These are phyloP conservation scores for Prosapia bicincta DNA, from an alignment of 2,888 invertebrate genomes.

Conservation along the genomic window DNA sequence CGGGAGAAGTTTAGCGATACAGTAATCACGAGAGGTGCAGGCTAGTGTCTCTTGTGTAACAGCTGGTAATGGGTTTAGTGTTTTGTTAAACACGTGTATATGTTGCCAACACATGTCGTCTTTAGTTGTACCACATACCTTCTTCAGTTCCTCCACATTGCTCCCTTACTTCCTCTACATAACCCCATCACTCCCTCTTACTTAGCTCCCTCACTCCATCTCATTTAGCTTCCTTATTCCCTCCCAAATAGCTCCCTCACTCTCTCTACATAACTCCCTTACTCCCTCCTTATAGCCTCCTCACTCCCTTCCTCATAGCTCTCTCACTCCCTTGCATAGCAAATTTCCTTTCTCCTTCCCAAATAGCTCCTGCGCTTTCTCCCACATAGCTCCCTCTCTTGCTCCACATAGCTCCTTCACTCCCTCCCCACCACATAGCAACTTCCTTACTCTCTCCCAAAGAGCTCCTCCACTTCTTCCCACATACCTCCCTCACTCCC, in stretches of 20 bases:
- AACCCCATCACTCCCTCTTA: neutral
- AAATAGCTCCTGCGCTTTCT: neutral
- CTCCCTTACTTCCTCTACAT: neutral
- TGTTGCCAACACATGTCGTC: no score
- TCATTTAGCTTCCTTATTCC: neutral
- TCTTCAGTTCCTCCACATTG: no score
- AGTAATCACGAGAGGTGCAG: neutral
- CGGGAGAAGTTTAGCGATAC: neutral
- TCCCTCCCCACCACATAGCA: neutral
- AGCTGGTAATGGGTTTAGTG: no score
- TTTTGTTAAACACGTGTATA: no score
- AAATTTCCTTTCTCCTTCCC: neutral
- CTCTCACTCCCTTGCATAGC: neutral
- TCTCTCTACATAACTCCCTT: neutral
- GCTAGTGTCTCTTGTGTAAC: no score
- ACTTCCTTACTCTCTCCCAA: neutral
- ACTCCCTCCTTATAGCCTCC: neutral
- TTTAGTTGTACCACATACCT: no score
- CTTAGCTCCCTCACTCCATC: neutral
- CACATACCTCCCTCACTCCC: neutral
- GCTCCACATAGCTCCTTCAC: neutral
- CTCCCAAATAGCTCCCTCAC: neutral
- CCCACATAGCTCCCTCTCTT: conserved; percentile 13
- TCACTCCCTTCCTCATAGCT: neutral
- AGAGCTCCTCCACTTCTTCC: neutral